phyloP scores from a whole-genome alignment of 2,113 vertebrate genomes.

The Reinhardtius hippoglossoides region DNA sequence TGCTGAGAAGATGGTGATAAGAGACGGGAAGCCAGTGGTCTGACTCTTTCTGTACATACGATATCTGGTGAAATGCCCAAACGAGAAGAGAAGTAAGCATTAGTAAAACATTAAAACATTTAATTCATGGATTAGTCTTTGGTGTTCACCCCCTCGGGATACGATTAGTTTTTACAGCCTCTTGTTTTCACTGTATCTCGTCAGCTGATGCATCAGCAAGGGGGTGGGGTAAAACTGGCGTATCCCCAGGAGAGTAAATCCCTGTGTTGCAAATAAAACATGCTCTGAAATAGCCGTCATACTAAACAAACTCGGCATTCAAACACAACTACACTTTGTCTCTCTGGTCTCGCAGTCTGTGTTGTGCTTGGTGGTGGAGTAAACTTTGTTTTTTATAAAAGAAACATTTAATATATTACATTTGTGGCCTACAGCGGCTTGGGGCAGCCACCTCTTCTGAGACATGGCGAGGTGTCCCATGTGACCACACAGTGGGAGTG shows the following conservation, averaged over 20 bases:
- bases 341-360: not conserved
- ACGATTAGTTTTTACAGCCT: slow-evolving; percentile 30
- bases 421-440: slow-evolving; percentile 21
- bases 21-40: slow-evolving; percentile 98
- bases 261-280: slow-evolving; percentile 28
- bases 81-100: slow-evolving; percentile 20
- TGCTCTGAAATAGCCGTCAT: not conserved
- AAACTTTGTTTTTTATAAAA: not conserved
- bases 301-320: slow-evolving; percentile 1
- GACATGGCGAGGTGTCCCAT: slow-evolving; percentile 49
- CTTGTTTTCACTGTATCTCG: slow-evolving; percentile 29
- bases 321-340: not conserved
- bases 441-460: slow-evolving; percentile 31
- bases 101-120: slow-evolving; percentile 17
- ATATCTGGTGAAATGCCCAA: slow-evolving; percentile 83
- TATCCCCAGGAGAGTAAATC: slow-evolving; percentile 35
- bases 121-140: not conserved
- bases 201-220: slow-evolving; percentile 4
- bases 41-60: slow-evolving; percentile 99
- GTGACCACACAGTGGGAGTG: slow-evolving; percentile 51
- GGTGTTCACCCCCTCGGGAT: not conserved
- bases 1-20: slow-evolving; percentile 99
- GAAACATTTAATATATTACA: slow-evolving; percentile 9
- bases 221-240: not conserved
- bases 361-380: slow-evolving; percentile 6